phyloP scores from a whole-genome alignment of 2,888 invertebrate genomes.

The Crepidodera aurea region DNA sequence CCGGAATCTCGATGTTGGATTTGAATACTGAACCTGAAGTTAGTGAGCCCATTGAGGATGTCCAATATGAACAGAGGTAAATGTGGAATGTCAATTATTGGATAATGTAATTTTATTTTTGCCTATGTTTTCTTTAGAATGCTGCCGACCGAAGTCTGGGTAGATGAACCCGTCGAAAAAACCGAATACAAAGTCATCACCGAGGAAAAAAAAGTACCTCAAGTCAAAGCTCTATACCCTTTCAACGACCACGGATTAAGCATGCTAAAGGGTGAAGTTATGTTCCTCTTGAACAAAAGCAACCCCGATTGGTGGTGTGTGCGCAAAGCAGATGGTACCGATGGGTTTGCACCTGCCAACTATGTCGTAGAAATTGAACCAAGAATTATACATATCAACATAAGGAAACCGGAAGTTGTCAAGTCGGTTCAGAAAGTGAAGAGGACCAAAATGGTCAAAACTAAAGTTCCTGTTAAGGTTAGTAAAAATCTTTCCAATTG shows the following conservation, averaged over 20 bases:
- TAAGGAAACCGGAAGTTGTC: constrained; percentile 80
- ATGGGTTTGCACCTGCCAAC: constrained; percentile 97
- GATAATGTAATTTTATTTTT: no score
- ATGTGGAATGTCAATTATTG: no score
- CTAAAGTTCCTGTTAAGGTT: constrained; percentile 79
- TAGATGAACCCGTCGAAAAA: constrained; percentile 87
- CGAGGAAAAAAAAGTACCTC: constrained; percentile 87
- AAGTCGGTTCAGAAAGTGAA: constrained; percentile 85
- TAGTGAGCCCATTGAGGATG: constrained; percentile 71
- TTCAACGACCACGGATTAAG: constrained; percentile 93
- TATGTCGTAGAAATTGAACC: constrained; percentile 94
- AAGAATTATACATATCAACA: constrained; percentile 83
- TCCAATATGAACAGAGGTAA: constrained; percentile 61
- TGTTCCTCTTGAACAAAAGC: constrained; percentile 93
- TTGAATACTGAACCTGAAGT: constrained; percentile 72
- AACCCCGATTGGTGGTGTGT: constrained; percentile 99
- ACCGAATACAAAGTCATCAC: constrained; percentile 86
- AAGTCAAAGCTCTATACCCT: constrained; percentile 86
- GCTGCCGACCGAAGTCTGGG: constrained; percentile 92
- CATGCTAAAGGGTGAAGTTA: constrained; percentile 80
- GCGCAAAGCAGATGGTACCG: constrained; percentile 88
- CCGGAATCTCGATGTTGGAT: constrained; percentile 76
- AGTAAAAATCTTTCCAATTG: not conserved
- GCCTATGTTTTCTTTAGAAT: no score
- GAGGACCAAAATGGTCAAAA: constrained; percentile 87